phyloP scores from a whole-genome alignment of 2,888 invertebrate genomes.

The Drosophila phalerata region DNA sequence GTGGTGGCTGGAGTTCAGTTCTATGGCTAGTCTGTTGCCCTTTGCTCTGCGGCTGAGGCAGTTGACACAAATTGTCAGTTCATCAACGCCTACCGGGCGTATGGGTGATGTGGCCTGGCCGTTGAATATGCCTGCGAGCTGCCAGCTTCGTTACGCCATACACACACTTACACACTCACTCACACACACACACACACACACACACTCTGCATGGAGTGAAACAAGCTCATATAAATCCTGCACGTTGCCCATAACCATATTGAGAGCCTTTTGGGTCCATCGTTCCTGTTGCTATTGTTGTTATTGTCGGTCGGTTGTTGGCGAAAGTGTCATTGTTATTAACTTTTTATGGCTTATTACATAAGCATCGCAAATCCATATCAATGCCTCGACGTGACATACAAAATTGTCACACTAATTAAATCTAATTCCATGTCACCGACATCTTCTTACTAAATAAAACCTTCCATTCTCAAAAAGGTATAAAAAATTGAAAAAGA shows the following conservation, averaged over 20 bases:
- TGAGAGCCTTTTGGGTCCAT: conserved; percentile 54
- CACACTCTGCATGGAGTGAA: conserved; percentile 2
- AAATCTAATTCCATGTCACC: conserved; percentile 46
- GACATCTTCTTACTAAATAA: not conserved
- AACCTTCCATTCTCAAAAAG: too few species aligned
- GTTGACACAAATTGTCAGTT: conserved; percentile 83
- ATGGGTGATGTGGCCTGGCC: conserved; percentile 60
- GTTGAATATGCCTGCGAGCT: conserved; percentile 25
- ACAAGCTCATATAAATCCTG: conserved; percentile 73
- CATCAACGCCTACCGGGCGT: conserved; percentile 80
- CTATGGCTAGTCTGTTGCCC: conserved; percentile 43
- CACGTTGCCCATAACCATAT: conserved; percentile 79
- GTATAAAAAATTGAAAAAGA: conserved; percentile 4
- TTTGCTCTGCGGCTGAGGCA: conserved; percentile 69
- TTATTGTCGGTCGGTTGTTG: conserved; percentile 34
- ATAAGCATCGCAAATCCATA: conserved; percentile 74
- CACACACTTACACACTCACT: too few species aligned
- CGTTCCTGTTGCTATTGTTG: conserved; percentile 38
- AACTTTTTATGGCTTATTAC: conserved; percentile 80
- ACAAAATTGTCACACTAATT: conserved; percentile 64
- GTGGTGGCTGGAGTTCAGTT: not conserved
- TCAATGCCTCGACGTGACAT: conserved; percentile 69
- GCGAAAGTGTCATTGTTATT: conserved; percentile 75
- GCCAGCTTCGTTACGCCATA: conserved; percentile 62
- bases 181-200: too few species aligned